phyloP scores from a whole-genome alignment of 2,888 invertebrate species.

The Scaeva pyrastri region DNA sequence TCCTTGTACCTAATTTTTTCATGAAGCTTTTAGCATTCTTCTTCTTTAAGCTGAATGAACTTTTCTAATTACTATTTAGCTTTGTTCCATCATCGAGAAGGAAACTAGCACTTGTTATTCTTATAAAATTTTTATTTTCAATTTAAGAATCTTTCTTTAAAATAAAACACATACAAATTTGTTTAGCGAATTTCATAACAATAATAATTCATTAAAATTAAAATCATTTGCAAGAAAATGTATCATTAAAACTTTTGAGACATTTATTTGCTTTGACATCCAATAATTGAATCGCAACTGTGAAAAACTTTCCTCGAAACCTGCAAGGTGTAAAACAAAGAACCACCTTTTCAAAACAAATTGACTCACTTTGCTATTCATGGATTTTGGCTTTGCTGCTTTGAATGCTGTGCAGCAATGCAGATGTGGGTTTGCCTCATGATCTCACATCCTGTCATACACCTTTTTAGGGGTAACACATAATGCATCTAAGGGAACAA shows the following conservation, averaged over 20 bases:
- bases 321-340: constrained; percentile 24
- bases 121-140: too few species aligned
- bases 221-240: background rate
- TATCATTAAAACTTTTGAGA: constrained; percentile 16
- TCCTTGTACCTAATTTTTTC: too few species aligned
- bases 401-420: constrained; percentile 10
- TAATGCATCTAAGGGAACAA: constrained; percentile 17
- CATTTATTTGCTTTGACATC: constrained; percentile 3
- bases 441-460: constrained; percentile 7
- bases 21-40: too few species aligned
- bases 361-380: constrained; percentile 60
- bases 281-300: constrained; percentile 4
- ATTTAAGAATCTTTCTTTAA: too few species aligned
- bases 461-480: constrained; percentile 12
- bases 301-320: background rate
- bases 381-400: constrained; percentile 12
- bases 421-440: constrained; percentile 30
- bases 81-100: too few species aligned
- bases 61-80: too few species aligned
- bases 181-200: too few species aligned
- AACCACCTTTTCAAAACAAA: constrained; percentile 31
- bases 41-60: too few species aligned
- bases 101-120: too few species aligned
- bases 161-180: too few species aligned
- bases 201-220: too few species aligned